Base-by-base conservation (phyloP, 2,113 vertebrate species). In the Melanocharis versteri region DNA sequence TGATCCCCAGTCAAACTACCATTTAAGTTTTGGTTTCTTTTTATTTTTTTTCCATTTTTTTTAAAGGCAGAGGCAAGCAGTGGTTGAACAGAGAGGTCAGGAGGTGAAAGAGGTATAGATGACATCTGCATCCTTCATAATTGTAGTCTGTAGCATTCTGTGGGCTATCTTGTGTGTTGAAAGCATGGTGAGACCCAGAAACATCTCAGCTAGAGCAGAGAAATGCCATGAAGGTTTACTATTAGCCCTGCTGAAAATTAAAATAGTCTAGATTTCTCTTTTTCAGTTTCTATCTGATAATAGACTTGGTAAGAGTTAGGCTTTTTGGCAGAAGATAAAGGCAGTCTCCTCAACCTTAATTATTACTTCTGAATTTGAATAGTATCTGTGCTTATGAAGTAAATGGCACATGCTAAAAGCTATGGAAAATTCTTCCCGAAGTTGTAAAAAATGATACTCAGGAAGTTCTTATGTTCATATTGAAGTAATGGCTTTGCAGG, bases 251-350 rank as follows among this genome's bases (percentile, higher is more conserved):
- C 15, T 69, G 57, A 91, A 96, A 64, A 44, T 64, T 66, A 30
- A 56, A 48, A 68, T 84, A 53, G 11, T 45, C 58, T 72, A 45
- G 16, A 65, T 65, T 68, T 87, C 65, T 91, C 53, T 83, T 69
- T 24, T 82, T 79, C 37, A 22, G 13, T 79, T 93, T 85, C 30
- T 68, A 26, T 83, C 54, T 65, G 58, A 51, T 83, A 69, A 80
- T 15, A 91, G 27, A 54, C 54, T 54, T 62, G 24, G 50, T 62
- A 90, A 73, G 39, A 88, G 7, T 66, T 92, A 44, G 16, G 31
- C 20, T 77, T 95, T 89, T 68, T 94, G 87, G 54, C 71, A 96
- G 73, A 69, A 89, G 65, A 91, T 81, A 71, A 89, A 94, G 37
- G 71, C 83, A 72, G 35, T 39, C 39, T 93, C 27, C 39, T 85